A percentile compares a stretch with the other conserved stretches of the same genome.
These are phyloP conservation scores for Rhodophaea formosa DNA, from an alignment of 2,888 invertebrate species.

Conservation along the genomic window DNA sequence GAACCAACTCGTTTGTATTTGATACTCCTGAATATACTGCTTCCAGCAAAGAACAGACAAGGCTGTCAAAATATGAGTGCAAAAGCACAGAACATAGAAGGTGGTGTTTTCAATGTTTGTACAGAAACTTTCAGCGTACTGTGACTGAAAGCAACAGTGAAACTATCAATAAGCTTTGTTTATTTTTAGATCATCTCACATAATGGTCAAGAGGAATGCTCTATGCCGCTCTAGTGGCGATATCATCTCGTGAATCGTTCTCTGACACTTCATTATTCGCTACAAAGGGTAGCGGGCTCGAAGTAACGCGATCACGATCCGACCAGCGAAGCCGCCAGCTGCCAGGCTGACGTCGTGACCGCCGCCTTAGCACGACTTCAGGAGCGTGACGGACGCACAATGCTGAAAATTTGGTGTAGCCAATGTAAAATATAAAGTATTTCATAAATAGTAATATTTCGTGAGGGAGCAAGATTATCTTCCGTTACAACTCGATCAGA, in stretches of 20 bases:
- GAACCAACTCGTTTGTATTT: no score
- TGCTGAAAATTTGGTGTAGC: not conserved
- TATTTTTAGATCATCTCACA: not conserved
- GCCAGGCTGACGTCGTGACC: not conserved
- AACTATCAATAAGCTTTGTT: no score
- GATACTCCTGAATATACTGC: no score
- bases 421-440: not conserved
- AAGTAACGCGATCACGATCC: not conserved
- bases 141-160: no score
- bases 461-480: no score
- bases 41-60: no score
- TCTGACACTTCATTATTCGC: not conserved
- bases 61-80: no score
- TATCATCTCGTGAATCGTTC: not conserved
- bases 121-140: no score
- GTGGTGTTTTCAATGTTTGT: no score
- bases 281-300: not conserved
- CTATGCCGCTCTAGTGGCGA: not conserved
- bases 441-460: not conserved
- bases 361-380: not conserved
- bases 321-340: not conserved
- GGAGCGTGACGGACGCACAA: constrained; percentile 2
- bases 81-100: no score
- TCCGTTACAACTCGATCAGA: no score
- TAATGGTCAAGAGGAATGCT: not conserved